Conservation (phyloP, 2,888 invertebrate species). For the Xestia ashworthii region DNA sequence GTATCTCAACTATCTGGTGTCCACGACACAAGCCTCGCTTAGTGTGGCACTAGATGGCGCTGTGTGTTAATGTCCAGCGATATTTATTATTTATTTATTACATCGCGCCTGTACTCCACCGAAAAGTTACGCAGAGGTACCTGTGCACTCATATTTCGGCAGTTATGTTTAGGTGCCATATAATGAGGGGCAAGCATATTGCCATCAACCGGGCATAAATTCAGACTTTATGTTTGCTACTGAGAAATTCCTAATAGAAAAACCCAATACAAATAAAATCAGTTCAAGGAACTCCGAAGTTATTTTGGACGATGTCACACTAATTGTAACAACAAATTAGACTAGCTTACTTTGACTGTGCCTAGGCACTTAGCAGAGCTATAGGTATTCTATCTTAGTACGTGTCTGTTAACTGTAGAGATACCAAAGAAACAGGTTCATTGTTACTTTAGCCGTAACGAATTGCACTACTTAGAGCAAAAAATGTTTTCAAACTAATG, state of each 20-base stretch:
- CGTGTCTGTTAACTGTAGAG: conserved; percentile 43
- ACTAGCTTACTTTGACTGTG: conserved; percentile 13
- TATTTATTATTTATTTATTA: too few species aligned
- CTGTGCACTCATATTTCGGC: too few species aligned
- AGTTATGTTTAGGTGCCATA: background rate
- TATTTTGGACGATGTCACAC: conserved; percentile 18
- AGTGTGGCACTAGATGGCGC: too few species aligned
- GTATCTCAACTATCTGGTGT: too few species aligned
- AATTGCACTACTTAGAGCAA: conserved; percentile 54
- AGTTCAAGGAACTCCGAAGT: background rate
- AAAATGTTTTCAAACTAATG: conserved; percentile 54
- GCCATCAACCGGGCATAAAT: background rate
- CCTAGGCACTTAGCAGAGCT: background rate
- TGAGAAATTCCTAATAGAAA: too few species aligned
- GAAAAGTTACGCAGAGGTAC: too few species aligned
- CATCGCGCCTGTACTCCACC: too few species aligned
- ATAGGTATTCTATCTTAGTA: background rate
- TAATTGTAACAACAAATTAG: conserved; percentile 27
- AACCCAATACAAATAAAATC: background rate
- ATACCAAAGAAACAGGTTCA: conserved; percentile 33
- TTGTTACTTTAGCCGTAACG: conserved; percentile 26
- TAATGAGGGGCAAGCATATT: background rate
- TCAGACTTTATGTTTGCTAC: too few species aligned
- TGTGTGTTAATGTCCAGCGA: too few species aligned
- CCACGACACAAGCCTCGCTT: too few species aligned